Evolutionary conservation across 2,797 vertebrate genomes (phyloP).

Genomic region (Melanotaenia parkinsoni): DNA sequence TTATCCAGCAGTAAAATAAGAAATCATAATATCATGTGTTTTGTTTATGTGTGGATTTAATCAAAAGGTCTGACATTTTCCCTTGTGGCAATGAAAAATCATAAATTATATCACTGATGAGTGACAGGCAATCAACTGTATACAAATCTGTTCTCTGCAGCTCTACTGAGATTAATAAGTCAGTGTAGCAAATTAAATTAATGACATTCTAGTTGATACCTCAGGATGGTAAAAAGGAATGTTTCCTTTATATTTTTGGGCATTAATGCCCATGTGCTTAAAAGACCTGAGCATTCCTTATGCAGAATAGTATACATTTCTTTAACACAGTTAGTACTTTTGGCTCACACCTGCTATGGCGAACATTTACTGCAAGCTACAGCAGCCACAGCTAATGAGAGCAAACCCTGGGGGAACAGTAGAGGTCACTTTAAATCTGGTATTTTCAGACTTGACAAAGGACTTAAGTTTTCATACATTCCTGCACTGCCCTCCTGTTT

Average conservation of each 20-base stretch:
- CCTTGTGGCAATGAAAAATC: constrained; percentile 58
- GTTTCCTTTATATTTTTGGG: constrained; percentile 46
- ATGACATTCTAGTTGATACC: constrained; percentile 54
- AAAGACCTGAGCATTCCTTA: constrained; percentile 47
- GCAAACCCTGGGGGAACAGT: constrained; percentile 73
- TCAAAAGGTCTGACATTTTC: constrained; percentile 51
- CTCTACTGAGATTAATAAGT: constrained; percentile 73
- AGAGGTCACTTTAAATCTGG: constrained; percentile 83
- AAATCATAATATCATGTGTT: constrained; percentile 67
- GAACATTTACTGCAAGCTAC: constrained; percentile 63
- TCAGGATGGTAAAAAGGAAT: constrained; percentile 43
- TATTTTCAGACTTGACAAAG: constrained; percentile 82
- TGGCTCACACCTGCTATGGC: constrained; percentile 71
- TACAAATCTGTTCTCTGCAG: constrained; percentile 59
- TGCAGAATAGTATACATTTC: constrained; percentile 56
- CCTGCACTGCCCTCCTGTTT: constrained; percentile 78
- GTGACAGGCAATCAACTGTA: constrained; percentile 65
- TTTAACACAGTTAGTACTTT: constrained; percentile 60
- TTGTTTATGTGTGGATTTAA: constrained; percentile 51
- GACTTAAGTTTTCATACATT: constrained; percentile 81
- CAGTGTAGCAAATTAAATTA: constrained; percentile 69
- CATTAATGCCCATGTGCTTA: constrained; percentile 32
- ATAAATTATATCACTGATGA: constrained; percentile 65
- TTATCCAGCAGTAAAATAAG: constrained; percentile 38
- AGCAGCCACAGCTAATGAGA: constrained; percentile 76